Conservation (phyloP, 2,113 vertebrate genomes). For the Marcusenius ussheri region DNA sequence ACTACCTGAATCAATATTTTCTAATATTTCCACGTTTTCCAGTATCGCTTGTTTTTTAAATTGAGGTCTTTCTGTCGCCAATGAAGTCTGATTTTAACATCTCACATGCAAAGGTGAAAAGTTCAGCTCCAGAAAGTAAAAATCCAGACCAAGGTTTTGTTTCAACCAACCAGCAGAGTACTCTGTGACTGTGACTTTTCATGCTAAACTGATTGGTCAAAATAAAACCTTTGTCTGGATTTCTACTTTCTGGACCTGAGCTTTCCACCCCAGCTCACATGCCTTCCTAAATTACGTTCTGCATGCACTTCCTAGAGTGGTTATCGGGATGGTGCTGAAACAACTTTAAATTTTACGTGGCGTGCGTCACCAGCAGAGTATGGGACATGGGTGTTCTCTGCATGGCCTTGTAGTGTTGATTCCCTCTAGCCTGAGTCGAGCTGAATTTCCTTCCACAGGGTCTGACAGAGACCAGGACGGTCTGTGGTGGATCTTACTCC, state of each 20-base stretch:
- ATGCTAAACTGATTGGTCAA: not conserved
- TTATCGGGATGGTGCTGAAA: not conserved
- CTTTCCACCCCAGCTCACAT: not conserved
- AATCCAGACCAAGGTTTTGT: not conserved
- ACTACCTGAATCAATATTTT: not conserved
- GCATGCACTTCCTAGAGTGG: not conserved
- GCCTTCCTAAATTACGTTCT: not conserved
- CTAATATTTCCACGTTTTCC: not conserved
- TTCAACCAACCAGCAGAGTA: not conserved
- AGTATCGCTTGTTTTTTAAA: not conserved
- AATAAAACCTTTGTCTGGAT: not conserved
- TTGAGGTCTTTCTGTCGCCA: not conserved
- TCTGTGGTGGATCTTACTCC: constrained; percentile 48
- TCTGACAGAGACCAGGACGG: constrained; percentile 71
- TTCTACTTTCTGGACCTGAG: not conserved
- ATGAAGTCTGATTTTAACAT: not conserved
- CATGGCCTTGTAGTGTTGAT: not conserved
- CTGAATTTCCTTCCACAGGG: constrained; percentile 56
- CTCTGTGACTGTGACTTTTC: not conserved
- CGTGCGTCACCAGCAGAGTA: not conserved
- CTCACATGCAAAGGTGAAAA: not conserved
- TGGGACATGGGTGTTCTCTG: not conserved
- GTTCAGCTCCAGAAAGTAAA: not conserved
- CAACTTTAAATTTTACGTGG: not conserved
- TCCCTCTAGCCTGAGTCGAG: not conserved